These are phyloP conservation scores for Phasia obesa DNA, from an alignment of 2,888 invertebrate genomes.

Conservation along the genomic window DNA sequence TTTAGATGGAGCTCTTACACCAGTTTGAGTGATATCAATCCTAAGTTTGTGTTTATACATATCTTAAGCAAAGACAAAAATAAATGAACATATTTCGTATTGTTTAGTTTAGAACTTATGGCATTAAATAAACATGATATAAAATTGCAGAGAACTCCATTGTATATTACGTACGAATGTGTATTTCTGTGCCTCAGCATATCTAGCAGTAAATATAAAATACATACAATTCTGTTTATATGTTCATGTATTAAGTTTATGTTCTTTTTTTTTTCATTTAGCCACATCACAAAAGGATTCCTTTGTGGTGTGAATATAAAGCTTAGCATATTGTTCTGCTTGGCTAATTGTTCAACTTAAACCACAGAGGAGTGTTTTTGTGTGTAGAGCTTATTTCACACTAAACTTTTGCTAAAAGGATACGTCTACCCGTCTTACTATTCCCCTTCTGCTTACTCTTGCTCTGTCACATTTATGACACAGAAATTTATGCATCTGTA, in stretches of 20 bases:
- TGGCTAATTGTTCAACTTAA: conserved; percentile 67
- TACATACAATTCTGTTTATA: not conserved
- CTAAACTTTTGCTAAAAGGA: conserved; percentile 58
- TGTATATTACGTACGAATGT: conserved; percentile 15
- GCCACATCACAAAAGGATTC: conserved; percentile 59
- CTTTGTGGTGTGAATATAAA: conserved; percentile 67
- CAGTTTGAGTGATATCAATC: not conserved
- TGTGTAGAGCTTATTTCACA: conserved; percentile 65
- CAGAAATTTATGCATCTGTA: conserved; percentile 5
- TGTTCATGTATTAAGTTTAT: conserved; percentile 30
- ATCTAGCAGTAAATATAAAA: conserved; percentile 20
- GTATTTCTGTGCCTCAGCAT: not conserved
- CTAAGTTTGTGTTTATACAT: not conserved
- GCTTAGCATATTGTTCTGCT: conserved; percentile 69
- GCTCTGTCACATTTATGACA: conserved; percentile 21
- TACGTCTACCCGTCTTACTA: not conserved
- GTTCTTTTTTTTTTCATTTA: conserved; percentile 26
- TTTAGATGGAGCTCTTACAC: not conserved
- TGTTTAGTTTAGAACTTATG: conserved; percentile 56
- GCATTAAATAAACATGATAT: conserved; percentile 60
- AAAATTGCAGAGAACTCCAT: conserved; percentile 36
- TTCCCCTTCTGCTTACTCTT: not conserved
- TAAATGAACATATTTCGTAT: conserved; percentile 48
- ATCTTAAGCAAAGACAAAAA: not conserved
- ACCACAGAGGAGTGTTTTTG: conserved; percentile 69